Percentiles rank a stretch among this genome's conserved stretches.
Evolutionary conservation across 2,797 vertebrate genomes (phyloP).

Genomic region (Distichodus sexfasciatus): DNA sequence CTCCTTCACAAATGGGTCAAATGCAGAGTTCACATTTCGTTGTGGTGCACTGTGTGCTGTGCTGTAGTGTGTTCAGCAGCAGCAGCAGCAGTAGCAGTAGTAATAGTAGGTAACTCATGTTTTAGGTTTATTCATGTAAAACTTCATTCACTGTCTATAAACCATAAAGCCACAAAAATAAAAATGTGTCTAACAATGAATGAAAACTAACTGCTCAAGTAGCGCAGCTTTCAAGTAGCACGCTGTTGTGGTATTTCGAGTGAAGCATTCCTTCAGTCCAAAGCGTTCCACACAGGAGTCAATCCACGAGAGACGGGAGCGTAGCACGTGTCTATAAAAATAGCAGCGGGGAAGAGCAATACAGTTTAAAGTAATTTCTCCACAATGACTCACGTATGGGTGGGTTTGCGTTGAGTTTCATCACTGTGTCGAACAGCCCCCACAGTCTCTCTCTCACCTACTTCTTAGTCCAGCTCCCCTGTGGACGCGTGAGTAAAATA

Average conservation of each 20-base stretch:
- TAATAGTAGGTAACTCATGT: too few relatives aligned
- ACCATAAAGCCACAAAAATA: too few relatives aligned
- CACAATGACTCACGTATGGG: conserved; percentile 25
- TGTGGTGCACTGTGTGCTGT: too few relatives aligned
- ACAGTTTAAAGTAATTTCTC: conserved; percentile 6
- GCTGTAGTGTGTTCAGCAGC: neutral
- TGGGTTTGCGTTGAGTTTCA: conserved; percentile 42
- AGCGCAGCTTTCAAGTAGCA: too few relatives aligned
- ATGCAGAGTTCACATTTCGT: too few relatives aligned
- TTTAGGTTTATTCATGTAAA: too few relatives aligned
- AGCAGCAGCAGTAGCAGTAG: neutral
- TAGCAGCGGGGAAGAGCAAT: neutral
- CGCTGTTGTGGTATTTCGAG: too few relatives aligned
- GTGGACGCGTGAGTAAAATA: conserved; percentile 56
- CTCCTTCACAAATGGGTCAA: too few relatives aligned
- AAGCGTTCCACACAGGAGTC: neutral
- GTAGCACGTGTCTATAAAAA: neutral
- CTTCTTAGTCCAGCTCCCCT: conserved; percentile 65
- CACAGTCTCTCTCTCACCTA: conserved; percentile 58
- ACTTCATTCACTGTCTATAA: too few relatives aligned
- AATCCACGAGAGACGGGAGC: neutral
- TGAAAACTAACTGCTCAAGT: neutral
- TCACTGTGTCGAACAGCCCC: conserved; percentile 37
- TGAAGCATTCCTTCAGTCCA: too few relatives aligned
- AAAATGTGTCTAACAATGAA: too few relatives aligned